A percentile compares a stretch with the other conserved stretches of the same genome.
Conservation (phyloP, 2,797 vertebrate species). For the Liasis olivaceus region DNA sequence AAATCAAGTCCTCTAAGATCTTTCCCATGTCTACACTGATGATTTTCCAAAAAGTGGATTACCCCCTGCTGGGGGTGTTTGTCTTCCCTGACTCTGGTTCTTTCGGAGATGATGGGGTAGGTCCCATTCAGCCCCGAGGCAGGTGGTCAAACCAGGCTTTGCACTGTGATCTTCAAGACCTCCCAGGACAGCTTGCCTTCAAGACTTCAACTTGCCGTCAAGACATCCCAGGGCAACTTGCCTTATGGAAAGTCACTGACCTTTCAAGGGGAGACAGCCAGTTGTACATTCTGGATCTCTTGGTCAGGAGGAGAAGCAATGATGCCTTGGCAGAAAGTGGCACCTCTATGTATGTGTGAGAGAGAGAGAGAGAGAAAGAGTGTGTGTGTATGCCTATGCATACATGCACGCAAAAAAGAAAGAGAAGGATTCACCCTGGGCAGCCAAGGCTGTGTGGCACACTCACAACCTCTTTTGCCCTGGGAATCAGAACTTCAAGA, state of each 20-base stretch:
- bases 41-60: rapidly evolving
- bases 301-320: background rate
- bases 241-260: conserved; percentile 41
- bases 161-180: rapidly evolving
- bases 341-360: background rate
- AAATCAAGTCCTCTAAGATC: background rate
- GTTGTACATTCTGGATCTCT: background rate
- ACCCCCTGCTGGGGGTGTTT: background rate
- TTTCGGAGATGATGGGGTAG: rapidly evolving
- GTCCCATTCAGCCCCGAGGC: background rate
- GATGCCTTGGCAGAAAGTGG: background rate
- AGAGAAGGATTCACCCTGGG: background rate
- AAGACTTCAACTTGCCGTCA: background rate
- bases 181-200: background rate
- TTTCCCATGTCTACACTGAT: rapidly evolving
- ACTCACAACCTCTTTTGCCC: background rate
- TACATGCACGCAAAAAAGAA: rapidly evolving
- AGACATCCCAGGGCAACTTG: background rate
- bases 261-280: background rate
- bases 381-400: background rate
- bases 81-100: background rate
- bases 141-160: background rate
- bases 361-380: background rate
- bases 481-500: conserved; percentile 61
- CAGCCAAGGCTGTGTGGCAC: background rate